A percentile compares a stretch with the other conserved stretches of the same genome.
These are phyloP conservation scores for Bujurquina vittata DNA, from an alignment of 2,113 vertebrate genomes.

Conservation along the genomic window DNA sequence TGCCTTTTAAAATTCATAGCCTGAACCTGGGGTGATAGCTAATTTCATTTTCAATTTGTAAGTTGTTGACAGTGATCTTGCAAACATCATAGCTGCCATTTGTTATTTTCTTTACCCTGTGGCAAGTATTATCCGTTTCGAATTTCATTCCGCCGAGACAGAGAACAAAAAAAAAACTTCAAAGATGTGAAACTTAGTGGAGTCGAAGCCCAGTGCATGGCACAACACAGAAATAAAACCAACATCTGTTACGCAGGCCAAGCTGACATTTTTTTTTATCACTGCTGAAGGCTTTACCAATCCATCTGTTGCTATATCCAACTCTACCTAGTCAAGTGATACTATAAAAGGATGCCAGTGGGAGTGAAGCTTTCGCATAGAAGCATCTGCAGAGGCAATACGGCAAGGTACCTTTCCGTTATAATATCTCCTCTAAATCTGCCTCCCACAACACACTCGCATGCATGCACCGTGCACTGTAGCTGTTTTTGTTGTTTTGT, in stretches of 20 bases:
- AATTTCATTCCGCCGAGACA: slow-evolving; percentile 8
- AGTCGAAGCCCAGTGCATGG: slow-evolving; percentile 12
- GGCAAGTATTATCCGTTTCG: slow-evolving; percentile 41
- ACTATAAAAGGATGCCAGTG: slow-evolving; percentile 66
- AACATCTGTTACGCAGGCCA: slow-evolving; percentile 55
- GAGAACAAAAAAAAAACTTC: slow-evolving; percentile 46
- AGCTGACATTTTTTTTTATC: slow-evolving; percentile 50
- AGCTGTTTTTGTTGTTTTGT: slow-evolving; percentile 8
- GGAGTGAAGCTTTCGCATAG: slow-evolving; percentile 56
- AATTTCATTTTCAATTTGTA: slow-evolving; percentile 62
- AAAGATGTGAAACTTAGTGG: slow-evolving; percentile 42
- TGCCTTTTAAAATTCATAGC: slow-evolving; percentile 36
- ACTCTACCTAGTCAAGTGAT: slow-evolving; percentile 61
- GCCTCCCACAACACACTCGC: slow-evolving; percentile 50
- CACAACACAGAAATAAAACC: slow-evolving; percentile 45
- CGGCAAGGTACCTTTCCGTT: slow-evolving; percentile 41
- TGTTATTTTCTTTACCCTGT: slow-evolving; percentile 45
- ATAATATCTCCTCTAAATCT: slow-evolving; percentile 43
- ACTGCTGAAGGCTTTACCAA: slow-evolving; percentile 53
- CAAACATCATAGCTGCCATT: slow-evolving; percentile 34
- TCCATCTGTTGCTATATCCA: slow-evolving; percentile 70
- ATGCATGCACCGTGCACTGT: slow-evolving; percentile 9
- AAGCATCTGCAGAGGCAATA: slow-evolving; percentile 56
- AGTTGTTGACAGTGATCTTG: slow-evolving; percentile 49
- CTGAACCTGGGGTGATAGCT: slow-evolving; percentile 15